These are phyloP conservation scores for Zaprionus nigranus DNA, from an alignment of 1,140 invertebrate genomes.

Conservation along the genomic window DNA sequence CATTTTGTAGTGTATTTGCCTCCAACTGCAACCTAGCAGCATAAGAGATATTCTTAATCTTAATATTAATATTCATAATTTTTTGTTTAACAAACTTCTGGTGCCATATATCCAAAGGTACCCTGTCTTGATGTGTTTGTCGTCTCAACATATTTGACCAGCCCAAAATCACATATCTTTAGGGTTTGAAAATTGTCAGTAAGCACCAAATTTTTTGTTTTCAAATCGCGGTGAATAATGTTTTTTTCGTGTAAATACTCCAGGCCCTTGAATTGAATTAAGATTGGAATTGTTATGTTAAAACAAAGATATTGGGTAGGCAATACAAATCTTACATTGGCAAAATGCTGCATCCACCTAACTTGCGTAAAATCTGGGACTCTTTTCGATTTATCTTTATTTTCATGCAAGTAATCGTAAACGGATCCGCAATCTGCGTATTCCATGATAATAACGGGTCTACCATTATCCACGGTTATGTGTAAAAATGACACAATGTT, in stretches of 20 bases:
- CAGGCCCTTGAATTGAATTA: constrained; percentile 1
- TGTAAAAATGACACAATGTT: constrained; percentile 1
- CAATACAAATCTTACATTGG: neutral
- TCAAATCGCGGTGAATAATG: neutral
- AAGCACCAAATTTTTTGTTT: constrained; percentile 7
- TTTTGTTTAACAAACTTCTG: neutral
- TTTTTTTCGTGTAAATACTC: neutral
- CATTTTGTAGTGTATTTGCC: neutral
- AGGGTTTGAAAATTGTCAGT: neutral
- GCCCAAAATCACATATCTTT: constrained; percentile 9
- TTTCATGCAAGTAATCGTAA: neutral
- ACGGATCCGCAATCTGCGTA: constrained; percentile 17
- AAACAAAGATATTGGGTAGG: neutral
- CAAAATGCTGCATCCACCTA: constrained; percentile 7
- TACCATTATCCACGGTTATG: neutral
- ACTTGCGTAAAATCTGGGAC: neutral
- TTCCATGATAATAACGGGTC: neutral
- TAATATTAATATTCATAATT: no score
- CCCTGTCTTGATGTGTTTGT: neutral
- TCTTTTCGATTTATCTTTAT: no score
- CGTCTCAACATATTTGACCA: neutral
- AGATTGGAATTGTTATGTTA: neutral
- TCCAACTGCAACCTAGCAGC: neutral
- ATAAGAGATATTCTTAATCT: no score
- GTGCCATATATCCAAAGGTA: neutral